Evolutionary conservation across 2,888 invertebrate genomes (phyloP).

Genomic region (Amaurobius ferox): DNA sequence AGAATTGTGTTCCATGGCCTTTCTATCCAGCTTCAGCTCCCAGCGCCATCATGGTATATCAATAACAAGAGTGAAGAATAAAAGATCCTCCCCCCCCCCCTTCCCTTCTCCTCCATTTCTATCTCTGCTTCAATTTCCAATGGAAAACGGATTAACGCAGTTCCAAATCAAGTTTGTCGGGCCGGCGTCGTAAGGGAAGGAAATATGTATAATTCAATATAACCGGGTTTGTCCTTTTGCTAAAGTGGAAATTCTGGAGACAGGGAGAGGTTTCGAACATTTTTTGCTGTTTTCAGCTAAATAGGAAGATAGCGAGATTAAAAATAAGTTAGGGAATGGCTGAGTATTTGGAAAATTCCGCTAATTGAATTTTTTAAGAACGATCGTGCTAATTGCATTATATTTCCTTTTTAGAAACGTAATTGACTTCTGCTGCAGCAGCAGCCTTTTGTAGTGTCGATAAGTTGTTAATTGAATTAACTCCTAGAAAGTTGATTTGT

Average conservation of each 20-base stretch:
- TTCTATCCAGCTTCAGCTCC: neutral
- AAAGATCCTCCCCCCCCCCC: neutral
- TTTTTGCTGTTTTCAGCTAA: neutral
- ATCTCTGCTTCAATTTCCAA: slow-evolving; percentile 30
- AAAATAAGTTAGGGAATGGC: neutral
- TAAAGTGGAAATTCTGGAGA: slow-evolving; percentile 5
- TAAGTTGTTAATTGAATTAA: slow-evolving; percentile 6
- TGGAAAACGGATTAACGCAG: slow-evolving; percentile 54
- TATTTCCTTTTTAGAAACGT: neutral
- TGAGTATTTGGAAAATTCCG: neutral
- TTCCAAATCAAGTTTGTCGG: slow-evolving; percentile 32
- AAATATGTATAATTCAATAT: slow-evolving; percentile 58
- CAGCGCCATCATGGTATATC: neutral
- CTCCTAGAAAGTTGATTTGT: neutral
- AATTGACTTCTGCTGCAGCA: neutral
- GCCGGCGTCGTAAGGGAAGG: slow-evolving; percentile 10
- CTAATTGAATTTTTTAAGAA: slow-evolving; percentile 9
- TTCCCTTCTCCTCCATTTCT: neutral
- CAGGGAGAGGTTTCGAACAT: neutral
- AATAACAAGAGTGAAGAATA: slow-evolving; percentile 2
- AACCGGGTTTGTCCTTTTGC: slow-evolving; percentile 17
- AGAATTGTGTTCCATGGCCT: neutral
- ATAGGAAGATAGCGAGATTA: slow-evolving; percentile 12
- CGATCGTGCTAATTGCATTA: neutral
- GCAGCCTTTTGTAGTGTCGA: neutral